Conservation (phyloP, 2,797 vertebrate genomes). For the Periophthalmus magnuspinnatus region DNA sequence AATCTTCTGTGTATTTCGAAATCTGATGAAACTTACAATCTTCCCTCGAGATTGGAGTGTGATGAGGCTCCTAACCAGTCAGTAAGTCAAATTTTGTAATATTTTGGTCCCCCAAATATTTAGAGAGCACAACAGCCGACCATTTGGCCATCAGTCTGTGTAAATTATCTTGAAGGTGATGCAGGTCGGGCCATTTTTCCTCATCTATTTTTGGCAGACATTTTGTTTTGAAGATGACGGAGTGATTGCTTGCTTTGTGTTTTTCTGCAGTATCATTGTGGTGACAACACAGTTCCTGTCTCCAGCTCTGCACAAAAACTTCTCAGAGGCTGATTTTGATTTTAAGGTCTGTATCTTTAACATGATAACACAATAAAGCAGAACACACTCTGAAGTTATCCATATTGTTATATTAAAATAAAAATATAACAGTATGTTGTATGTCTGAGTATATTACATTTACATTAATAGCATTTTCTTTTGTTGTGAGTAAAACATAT, state of each 20-base stretch:
- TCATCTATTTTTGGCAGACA: constrained; percentile 58
- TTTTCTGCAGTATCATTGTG: constrained; percentile 90
- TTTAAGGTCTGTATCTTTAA: constrained; percentile 87
- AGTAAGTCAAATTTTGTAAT: constrained; percentile 79
- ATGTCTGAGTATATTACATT: background rate
- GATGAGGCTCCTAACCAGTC: constrained; percentile 97
- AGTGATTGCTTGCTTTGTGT: constrained; percentile 46
- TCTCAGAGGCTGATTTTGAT: constrained; percentile 96
- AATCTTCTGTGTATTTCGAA: constrained; percentile 99
- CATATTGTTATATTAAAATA: too few relatives aligned
- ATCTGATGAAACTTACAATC: constrained; percentile 97
- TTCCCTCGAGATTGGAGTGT: constrained; percentile 99
- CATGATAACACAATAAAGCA: background rate
- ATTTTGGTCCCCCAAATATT: constrained; percentile 35
- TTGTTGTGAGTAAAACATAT: background rate
- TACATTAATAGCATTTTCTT: too few relatives aligned
- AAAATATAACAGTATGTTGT: background rate
- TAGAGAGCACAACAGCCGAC: constrained; percentile 47
- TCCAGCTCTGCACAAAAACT: constrained; percentile 97
- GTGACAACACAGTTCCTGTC: constrained; percentile 96
- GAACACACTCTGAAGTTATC: background rate
- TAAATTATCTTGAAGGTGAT: constrained; percentile 60
- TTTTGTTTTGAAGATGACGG: constrained; percentile 51
- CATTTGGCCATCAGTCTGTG: constrained; percentile 52
- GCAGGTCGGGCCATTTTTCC: constrained; percentile 45